Base-by-base conservation (phyloP, 2,797 vertebrate genomes). In the Anguilla anguilla region DNA sequence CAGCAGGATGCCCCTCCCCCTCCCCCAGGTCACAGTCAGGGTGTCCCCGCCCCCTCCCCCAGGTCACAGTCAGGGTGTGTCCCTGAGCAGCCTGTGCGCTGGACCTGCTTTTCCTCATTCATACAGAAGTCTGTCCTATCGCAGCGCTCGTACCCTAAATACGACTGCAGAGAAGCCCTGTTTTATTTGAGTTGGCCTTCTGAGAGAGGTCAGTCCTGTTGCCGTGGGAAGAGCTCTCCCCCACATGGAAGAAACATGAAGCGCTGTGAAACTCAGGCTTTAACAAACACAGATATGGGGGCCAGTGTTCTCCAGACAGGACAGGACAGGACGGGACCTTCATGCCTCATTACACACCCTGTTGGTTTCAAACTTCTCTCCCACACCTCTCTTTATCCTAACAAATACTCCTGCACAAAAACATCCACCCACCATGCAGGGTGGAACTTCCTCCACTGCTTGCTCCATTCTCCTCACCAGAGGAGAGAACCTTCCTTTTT, bases 121-220 rank as follows among this genome's bases (percentile, higher is more conserved):
- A 94, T 91, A 85, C 72, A 11, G 96, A 94, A 93, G 31, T 97
- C 91, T 0, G 86, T 92, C 91, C 96, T 97, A 0, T 97, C 96
- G 39, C 96, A 89, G 86, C 93, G 93, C 93, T 99, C 98, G 0
- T 98, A 98, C 31, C 99, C 98, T 98, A 0, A 99, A 99, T 89
- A 99, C 95, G 72, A 98, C 98, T 0, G 93, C 92, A 0, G 98
- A 99, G 91, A 98, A 96, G 86, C 94, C 93, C 0, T 97, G 92
- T 89, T 96, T 96, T 7, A 97, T 96, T 87, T 99, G 39, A 81
- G 10, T 97, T 91, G 98, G 74, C 89, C 96, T 93, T 91, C 99
- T 93, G 0, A 53, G 82, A 83, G 49, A 22, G 82, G 46, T 83
- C 82, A 55, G 51, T 7, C 25, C 49, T 10, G 46, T 83, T 53